Conservation (phyloP, 2,797 vertebrate species). For the Sebastiscus tertius region DNA sequence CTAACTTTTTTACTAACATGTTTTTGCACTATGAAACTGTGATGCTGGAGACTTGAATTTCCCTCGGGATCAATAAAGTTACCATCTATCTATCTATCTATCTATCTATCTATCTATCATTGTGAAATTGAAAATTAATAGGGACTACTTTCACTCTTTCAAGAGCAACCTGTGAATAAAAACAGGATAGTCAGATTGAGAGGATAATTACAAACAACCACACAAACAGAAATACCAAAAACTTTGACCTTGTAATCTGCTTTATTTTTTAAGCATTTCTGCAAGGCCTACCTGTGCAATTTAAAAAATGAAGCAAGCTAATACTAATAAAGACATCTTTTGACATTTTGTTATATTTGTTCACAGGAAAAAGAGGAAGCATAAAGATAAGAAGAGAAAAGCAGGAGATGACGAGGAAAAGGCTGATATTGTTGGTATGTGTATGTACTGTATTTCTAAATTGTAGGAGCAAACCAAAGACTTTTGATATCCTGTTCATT, state of each 20-base stretch:
- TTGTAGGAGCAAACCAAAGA: not conserved
- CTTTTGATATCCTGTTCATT: not conserved
- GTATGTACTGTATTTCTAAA: not conserved
- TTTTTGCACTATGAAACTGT: no score
- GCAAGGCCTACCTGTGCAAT: not conserved
- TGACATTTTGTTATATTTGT: not conserved
- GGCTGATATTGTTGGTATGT: slow-evolving; percentile 89
- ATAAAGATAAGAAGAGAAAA: slow-evolving; percentile 91
- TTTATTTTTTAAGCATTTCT: not conserved
- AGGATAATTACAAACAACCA: not conserved
- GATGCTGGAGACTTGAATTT: no score
- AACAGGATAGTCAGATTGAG: not conserved
- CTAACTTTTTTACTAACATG: no score
- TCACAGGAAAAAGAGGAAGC: slow-evolving; percentile 89
- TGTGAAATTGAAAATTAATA: not conserved
- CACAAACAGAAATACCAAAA: not conserved
- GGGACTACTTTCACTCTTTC: not conserved
- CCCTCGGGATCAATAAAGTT: no score
- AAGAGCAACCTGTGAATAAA: not conserved
- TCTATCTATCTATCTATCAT: not conserved
- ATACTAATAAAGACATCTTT: not conserved
- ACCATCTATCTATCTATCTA: no score
- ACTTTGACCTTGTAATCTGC: not conserved
- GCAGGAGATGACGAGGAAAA: slow-evolving; percentile 84
- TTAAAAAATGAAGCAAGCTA: not conserved